Percentiles rank a stretch among this genome's conserved stretches.
Evolutionary conservation across 1,140 invertebrate genomes (phyloP).

Genomic region (Bombus superbus): DNA sequence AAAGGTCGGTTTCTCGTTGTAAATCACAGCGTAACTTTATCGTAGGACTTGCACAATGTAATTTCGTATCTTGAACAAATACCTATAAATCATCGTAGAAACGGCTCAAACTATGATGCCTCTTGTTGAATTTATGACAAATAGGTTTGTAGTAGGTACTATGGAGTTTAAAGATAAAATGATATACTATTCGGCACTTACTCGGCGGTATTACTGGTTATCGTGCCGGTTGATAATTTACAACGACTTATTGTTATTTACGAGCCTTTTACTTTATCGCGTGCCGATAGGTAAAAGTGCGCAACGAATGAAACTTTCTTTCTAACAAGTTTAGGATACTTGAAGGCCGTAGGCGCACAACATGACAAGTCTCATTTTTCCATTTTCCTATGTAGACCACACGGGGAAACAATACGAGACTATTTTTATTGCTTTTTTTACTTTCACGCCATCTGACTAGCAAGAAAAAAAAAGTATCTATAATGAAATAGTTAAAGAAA

Average conservation of each 20-base stretch:
- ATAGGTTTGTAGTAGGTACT: too few species aligned
- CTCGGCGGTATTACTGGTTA: background rate
- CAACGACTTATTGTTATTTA: conserved; percentile 15
- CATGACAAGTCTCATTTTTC: too few species aligned
- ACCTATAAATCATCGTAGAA: background rate
- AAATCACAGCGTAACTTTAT: background rate
- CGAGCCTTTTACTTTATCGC: background rate
- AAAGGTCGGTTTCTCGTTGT: background rate
- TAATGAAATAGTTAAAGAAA: too few species aligned
- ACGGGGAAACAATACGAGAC: fast-evolving
- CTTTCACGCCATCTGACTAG: too few species aligned
- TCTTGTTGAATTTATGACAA: background rate
- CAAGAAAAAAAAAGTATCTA: too few species aligned
- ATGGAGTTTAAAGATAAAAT: background rate
- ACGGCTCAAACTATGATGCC: background rate
- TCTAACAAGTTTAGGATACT: too few species aligned
- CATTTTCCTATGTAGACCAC: too few species aligned
- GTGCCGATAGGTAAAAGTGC: too few species aligned
- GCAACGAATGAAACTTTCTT: too few species aligned
- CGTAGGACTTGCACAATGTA: background rate
- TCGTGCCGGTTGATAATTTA: background rate
- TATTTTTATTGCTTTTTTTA: too few species aligned
- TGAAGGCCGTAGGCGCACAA: fast-evolving
- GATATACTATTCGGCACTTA: background rate
- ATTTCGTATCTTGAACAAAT: background rate